phyloP scores from a whole-genome alignment of 2,888 invertebrate genomes.

The Taenaris catops region DNA sequence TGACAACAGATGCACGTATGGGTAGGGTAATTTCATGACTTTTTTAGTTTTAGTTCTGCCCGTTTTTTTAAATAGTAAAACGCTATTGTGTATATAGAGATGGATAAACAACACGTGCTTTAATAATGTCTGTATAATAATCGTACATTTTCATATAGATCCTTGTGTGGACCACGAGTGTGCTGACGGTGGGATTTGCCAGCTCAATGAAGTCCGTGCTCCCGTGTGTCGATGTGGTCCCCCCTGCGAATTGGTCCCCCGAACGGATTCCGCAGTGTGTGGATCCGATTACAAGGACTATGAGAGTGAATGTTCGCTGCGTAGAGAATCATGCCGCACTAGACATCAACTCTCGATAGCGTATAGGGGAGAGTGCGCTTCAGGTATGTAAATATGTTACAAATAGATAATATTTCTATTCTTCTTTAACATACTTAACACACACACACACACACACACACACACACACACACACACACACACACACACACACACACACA shows the following conservation, averaged over 20 bases:
- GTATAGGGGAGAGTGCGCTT: constrained; percentile 90
- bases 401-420: too few species aligned
- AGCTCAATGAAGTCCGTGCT: constrained; percentile 87
- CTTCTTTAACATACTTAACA: constrained; percentile 20
- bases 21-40: too few species aligned
- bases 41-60: too few species aligned
- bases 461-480: background rate
- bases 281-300: constrained; percentile 90
- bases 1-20: too few species aligned
- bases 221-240: constrained; percentile 91
- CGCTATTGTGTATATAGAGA: too few species aligned
- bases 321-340: constrained; percentile 88
- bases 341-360: constrained; percentile 87
- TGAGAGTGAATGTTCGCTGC: constrained; percentile 89
- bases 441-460: constrained; percentile 6
- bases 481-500: too few species aligned
- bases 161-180: constrained; percentile 91
- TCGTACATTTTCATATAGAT: constrained; percentile 79
- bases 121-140: too few species aligned
- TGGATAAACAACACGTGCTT: too few species aligned
- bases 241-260: constrained; percentile 86
- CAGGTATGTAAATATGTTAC: constrained; percentile 78
- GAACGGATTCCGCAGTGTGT: constrained; percentile 84
- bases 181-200: constrained; percentile 89
- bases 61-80: too few species aligned